A percentile compares a stretch with the other conserved stretches of the same genome.
Evolutionary conservation across 2,113 vertebrate genomes (phyloP).

Genomic region (Oplegnathus fasciatus): DNA sequence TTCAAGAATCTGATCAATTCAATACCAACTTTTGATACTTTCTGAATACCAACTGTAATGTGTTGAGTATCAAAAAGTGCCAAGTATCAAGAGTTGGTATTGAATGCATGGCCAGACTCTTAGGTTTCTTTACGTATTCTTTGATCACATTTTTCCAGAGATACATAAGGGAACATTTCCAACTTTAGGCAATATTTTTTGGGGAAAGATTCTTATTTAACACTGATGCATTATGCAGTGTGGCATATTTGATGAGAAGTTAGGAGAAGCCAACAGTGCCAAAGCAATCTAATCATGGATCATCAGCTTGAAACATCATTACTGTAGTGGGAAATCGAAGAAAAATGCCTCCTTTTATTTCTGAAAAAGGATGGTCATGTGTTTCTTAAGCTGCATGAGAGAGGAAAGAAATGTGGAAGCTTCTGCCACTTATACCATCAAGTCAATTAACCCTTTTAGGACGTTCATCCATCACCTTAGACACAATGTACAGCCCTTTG

Average conservation of each 20-base stretch:
- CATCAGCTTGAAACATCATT: not conserved
- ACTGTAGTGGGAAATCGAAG: not conserved
- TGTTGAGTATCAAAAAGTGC: too few species aligned
- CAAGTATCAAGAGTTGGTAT: not conserved
- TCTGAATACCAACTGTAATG: too few species aligned
- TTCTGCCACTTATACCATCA: not conserved
- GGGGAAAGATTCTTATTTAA: not conserved
- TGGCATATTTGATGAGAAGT: not conserved
- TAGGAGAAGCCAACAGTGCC: not conserved
- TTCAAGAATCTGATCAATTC: not conserved
- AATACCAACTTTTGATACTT: not conserved
- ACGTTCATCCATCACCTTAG: too few species aligned
- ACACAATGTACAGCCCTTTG: not conserved
- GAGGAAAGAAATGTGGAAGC: not conserved
- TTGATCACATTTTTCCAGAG: not conserved
- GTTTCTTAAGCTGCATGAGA: not conserved
- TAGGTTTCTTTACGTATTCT: not conserved
- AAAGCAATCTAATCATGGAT: not conserved
- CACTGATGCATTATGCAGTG: not conserved
- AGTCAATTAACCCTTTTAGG: not conserved
- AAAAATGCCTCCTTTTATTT: not conserved
- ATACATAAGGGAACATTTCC: not conserved
- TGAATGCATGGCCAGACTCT: not conserved
- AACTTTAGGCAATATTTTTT: not conserved
- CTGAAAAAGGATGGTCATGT: not conserved